Evolutionary conservation across 2,888 invertebrate genomes (phyloP), one percentile per base, ranked within the genome.

Genomic region (Herminia tarsipennalis): DNA sequence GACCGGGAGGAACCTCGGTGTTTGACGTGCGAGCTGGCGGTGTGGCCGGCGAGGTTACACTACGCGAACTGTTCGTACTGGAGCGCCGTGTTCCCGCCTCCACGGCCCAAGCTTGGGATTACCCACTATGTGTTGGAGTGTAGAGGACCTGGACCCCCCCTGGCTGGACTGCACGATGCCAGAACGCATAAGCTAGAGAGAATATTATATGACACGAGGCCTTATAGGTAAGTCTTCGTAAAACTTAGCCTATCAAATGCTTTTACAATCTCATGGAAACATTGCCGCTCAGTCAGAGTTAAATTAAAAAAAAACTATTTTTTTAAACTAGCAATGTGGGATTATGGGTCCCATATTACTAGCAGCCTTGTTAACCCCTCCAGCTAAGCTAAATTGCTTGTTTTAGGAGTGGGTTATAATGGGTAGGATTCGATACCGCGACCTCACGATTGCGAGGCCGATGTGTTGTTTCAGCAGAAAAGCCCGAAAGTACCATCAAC

Each of bases 11-110:
- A 96, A 73, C 95, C 96, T 13, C 92, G 94, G 62, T 98, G 98
- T 86, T 94, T 98, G 66, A 97, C 98, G 1, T 98, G 98, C 84
- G 95, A 97, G 77, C 94, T 95, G 70, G 93, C 94, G 16, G 93
- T 96, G 46, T 96, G 96, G 96, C 95, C 95, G 59, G 95, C 95
- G 74, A 93, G 96, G 68, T 93, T 93, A 72, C 95, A 95, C 79
- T 97, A 97, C 86, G 94, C 95, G 38, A 96, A 97, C 85, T 98
- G 98, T 87, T 95, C 96, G 36, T 97, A 96, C 88, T 97, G 97
- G 93, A 94, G 93, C 73, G 96, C 96, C 35, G 93, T 94, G 67
- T 94, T 96, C 70, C 94, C 93, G 29, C 93, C 94, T 25, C 71
- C 91, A 43, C 83, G 81, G 33, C 86, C 88, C 6, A 80, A 76